Conservation (phyloP, 2,888 invertebrate genomes). For the Cheilosia vernalis region DNA sequence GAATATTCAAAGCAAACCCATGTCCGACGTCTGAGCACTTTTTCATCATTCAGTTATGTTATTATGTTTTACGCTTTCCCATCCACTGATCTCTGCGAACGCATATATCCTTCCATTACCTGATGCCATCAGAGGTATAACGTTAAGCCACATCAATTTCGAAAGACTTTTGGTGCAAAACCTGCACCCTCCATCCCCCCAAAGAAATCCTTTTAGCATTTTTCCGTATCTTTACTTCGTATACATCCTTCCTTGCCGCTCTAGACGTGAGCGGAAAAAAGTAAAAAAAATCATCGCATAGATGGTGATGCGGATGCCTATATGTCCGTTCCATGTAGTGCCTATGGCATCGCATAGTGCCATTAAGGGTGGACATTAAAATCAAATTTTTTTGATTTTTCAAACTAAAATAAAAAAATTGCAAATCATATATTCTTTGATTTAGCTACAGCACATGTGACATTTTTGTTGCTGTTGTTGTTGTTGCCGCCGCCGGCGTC, state of each 20-base stretch:
- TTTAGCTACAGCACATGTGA: slow-evolving; percentile 53
- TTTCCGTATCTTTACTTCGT: slow-evolving; percentile 56
- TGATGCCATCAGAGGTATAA: slow-evolving; percentile 53
- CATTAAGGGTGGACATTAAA: slow-evolving; percentile 73
- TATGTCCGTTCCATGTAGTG: slow-evolving; percentile 47
- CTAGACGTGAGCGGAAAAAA: slow-evolving; percentile 38
- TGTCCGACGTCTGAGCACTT: slow-evolving; percentile 45
- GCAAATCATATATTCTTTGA: slow-evolving; percentile 72
- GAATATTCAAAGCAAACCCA: slow-evolving; percentile 17
- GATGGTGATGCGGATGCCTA: slow-evolving; percentile 46
- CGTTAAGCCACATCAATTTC: slow-evolving; percentile 70
- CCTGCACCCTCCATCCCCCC: slow-evolving; percentile 36
- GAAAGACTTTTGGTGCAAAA: slow-evolving; percentile 68
- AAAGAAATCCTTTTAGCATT: slow-evolving; percentile 64
- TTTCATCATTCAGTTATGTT: slow-evolving; percentile 58
- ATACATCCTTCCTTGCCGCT: slow-evolving; percentile 42
- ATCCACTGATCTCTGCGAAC: slow-evolving; percentile 54
- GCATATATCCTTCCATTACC: slow-evolving; percentile 69
- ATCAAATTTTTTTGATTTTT: slow-evolving; percentile 65
- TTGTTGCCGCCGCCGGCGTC: slow-evolving; percentile 20
- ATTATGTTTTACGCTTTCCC: slow-evolving; percentile 40
- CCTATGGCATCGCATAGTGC: slow-evolving; percentile 63
- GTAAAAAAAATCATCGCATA: not conserved
- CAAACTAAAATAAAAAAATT: slow-evolving; percentile 41
- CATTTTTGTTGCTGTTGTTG: slow-evolving; percentile 44